A percentile compares a stretch with the other conserved stretches of the same genome.
phyloP scores from a whole-genome alignment of 2,113 vertebrate genomes.

The Myanophis thanlyinensis region DNA sequence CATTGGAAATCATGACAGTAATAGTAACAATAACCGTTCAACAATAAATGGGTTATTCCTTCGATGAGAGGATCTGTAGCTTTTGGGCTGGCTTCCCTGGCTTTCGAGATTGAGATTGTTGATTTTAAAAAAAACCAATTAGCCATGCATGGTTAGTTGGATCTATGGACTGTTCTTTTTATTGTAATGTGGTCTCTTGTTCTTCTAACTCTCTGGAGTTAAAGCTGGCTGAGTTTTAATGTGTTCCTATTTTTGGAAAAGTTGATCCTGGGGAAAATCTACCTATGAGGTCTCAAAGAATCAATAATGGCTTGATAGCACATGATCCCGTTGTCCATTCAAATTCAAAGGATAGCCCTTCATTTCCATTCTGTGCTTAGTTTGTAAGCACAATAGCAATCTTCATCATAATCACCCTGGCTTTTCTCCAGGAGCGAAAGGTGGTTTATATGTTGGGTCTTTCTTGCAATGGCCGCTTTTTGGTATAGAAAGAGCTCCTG shows the following conservation, averaged over 20 bases:
- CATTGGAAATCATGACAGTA: background rate
- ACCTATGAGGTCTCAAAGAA: background rate
- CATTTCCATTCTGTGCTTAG: background rate
- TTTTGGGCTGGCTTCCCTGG: background rate
- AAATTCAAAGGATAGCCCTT: background rate
- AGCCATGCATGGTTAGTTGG: background rate
- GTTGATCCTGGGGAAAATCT: background rate
- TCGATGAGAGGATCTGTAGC: background rate
- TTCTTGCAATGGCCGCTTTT: background rate
- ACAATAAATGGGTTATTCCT: background rate
- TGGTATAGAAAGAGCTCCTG: background rate
- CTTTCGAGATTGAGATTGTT: background rate
- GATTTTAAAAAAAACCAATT: background rate
- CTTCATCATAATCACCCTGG: background rate
- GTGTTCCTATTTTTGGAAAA: background rate
- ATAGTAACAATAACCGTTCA: background rate
- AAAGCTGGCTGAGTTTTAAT: background rate
- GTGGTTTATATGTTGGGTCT: background rate
- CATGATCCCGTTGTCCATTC: background rate
- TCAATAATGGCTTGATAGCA: background rate
- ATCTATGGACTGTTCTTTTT: background rate
- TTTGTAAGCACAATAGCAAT: background rate
- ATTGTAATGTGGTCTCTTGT: background rate
- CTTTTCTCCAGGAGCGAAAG: background rate
- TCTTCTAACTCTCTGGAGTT: background rate